Conservation (phyloP, 2,113 vertebrate species). For the Elachura formosa region DNA sequence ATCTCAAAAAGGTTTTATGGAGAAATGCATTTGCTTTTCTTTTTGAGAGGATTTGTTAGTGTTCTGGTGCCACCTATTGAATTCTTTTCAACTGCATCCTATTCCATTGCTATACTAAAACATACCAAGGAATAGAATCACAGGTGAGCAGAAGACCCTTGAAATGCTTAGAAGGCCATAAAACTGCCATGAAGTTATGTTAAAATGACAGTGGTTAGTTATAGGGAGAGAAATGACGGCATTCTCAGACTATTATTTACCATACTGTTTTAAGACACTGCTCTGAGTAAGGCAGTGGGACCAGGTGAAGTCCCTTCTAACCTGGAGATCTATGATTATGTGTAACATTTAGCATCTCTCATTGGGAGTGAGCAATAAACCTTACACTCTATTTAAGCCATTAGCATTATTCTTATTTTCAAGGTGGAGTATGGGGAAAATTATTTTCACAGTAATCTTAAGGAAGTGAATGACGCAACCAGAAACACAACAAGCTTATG, state of each 20-base stretch:
- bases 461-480: not conserved
- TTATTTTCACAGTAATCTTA: not conserved
- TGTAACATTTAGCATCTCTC: not conserved
- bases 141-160: not conserved
- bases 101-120: not conserved
- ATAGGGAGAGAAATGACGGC: rapidly evolving
- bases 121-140: not conserved
- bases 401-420: not conserved
- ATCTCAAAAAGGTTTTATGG: not conserved
- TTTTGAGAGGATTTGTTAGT: constrained; percentile 15
- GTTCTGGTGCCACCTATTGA: constrained; percentile 74
- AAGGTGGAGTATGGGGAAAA: not conserved
- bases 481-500: not conserved
- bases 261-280: not conserved
- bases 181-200: not conserved
- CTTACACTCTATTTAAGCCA: not conserved
- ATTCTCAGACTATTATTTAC: not conserved
- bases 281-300: not conserved
- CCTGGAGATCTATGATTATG: not conserved
- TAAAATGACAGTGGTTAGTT: not conserved
- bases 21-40: not conserved
- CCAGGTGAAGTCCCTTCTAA: not conserved
- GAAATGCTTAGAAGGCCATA: not conserved
- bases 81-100: not conserved
- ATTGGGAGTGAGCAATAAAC: not conserved